Base-by-base conservation (phyloP, 2,797 vertebrate species). In the Sebastolobus altivelis region DNA sequence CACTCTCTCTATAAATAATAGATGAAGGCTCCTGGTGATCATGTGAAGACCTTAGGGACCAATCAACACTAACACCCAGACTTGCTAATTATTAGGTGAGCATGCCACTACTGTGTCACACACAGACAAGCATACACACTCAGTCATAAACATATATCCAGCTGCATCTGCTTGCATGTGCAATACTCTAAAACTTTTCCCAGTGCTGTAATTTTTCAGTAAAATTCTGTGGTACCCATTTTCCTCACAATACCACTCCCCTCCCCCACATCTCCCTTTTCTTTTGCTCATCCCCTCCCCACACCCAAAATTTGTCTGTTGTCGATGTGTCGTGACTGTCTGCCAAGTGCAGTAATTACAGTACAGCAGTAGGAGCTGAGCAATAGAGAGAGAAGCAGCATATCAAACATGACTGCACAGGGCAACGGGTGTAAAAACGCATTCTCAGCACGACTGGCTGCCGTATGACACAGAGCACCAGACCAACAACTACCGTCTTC, bases 301-400 rank as follows among this genome's bases (percentile, higher is more conserved):
- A 54, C 65, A 83, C 74, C 74, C 75, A 87, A 87, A 33, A 91
- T 88, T 79, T 59, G 80, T 91, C 87, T 85, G 90, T 80, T 89
- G 87, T 90, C 80, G 70, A 87, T 87, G 89, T 85, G 87, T 93
- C 90, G 90, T 93, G 92, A 93, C 93, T 91, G 87, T 90, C 92
- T 91, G 87, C 90, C 90, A 89, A 92, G 86, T 86, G 89, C 90
- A 91, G 91, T 92, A 93, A 93, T 93, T 93, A 92, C 82, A 91
- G 91, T 87, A 83, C 75, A 83, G 91, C 75, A 83, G 78, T 75
- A 85, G 89, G 77, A 89, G 83, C 82, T 72, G 77, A 83, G 89
- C 85, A 88, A 81, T 67, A 76, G 89, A 87, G 88, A 85, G 81
- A 85, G 81, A 87, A 80, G 87, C 82, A 83, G 82, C 82, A 82